Percentiles rank a stretch among this genome's conserved stretches.
Evolutionary conservation across 2,797 vertebrate species (phyloP).

Genomic region (Uromys caudimaculatus): DNA sequence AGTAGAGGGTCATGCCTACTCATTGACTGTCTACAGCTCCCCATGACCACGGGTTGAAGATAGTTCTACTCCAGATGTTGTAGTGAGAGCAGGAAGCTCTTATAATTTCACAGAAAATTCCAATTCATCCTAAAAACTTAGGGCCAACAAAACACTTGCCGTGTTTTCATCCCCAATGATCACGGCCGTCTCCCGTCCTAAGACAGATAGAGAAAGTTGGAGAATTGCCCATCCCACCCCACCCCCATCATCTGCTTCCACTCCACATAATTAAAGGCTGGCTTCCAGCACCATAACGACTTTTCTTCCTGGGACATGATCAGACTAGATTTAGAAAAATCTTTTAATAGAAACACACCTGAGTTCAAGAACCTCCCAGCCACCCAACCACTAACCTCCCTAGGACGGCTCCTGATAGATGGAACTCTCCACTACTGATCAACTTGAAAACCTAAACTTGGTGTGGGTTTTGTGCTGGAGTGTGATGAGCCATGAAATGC

Average conservation of each 20-base stretch:
- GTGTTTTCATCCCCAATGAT: not conserved
- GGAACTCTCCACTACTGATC: not conserved
- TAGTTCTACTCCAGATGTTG: not conserved
- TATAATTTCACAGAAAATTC: not conserved
- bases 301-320: not conserved
- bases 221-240: not conserved
- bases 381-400: not conserved
- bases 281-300: not conserved
- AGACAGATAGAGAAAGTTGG: not conserved
- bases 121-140: not conserved
- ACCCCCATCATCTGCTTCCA: not conserved
- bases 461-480: not conserved
- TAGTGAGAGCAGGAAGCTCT: not conserved
- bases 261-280: not conserved
- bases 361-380: not conserved
- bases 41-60: not conserved
- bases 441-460: accelerated
- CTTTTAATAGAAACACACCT: not conserved
- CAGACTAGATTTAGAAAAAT: not conserved
- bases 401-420: not conserved
- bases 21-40: accelerated
- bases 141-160: not conserved
- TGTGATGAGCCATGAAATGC: not conserved
- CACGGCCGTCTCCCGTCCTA: not conserved
- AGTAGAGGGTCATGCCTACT: not conserved